A percentile compares a stretch with the other conserved stretches of the same genome.
phyloP scores from a whole-genome alignment of 1,140 invertebrate species.

The Argopecten irradians region DNA sequence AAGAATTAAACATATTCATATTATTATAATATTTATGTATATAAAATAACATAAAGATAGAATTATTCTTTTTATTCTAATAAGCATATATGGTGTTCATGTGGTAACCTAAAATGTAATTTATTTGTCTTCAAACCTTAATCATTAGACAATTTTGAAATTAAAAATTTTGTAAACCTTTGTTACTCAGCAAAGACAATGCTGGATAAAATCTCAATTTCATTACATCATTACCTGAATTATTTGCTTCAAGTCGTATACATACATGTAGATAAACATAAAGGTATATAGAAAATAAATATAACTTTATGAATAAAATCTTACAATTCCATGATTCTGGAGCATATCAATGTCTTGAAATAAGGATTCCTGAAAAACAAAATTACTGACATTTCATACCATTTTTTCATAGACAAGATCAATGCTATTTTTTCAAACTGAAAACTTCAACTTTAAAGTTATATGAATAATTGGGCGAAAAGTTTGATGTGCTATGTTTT shows the following conservation, averaged over 20 bases:
- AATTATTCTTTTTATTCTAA: no score
- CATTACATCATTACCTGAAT: no score
- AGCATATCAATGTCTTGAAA: constrained; percentile 80
- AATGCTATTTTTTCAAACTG: no score
- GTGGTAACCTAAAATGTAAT: no score
- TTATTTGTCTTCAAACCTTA: background rate
- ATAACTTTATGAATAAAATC: constrained; percentile 60
- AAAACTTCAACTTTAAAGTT: no score
- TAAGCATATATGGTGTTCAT: no score
- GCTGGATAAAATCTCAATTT: background rate
- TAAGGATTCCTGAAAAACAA: constrained; percentile 76
- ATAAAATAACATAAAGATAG: no score
- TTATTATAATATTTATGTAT: background rate
- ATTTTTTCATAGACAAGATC: no score
- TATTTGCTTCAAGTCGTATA: no score
- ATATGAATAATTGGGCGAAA: no score
- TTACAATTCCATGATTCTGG: constrained; percentile 80
- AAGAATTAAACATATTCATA: constrained; percentile 1
- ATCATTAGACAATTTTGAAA: background rate
- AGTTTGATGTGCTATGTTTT: no score
- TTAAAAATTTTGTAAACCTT: background rate
- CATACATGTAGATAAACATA: background rate
- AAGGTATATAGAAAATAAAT: constrained; percentile 21
- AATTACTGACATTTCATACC: no score
- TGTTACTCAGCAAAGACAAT: background rate